Conservation (phyloP, 2,113 vertebrate genomes). For the Tretioscincus oriximinensis region DNA sequence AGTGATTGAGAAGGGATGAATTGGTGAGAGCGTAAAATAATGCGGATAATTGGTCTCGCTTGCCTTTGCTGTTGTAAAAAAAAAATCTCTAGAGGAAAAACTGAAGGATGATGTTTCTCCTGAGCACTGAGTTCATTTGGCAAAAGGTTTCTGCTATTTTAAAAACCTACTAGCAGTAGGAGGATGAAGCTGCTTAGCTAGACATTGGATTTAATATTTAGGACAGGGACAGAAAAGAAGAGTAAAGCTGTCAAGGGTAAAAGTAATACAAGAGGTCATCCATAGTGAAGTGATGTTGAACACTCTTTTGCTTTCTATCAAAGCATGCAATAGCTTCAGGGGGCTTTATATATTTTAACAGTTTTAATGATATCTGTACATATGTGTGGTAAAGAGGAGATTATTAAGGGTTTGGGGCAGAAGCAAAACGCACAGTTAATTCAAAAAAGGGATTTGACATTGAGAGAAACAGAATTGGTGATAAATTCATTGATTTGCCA, state of each 20-base stretch:
- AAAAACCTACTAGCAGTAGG: too few relatives aligned
- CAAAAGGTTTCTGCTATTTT: too few relatives aligned
- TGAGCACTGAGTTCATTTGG: too few relatives aligned
- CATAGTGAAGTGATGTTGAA: neutral
- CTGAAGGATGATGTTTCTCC: too few relatives aligned
- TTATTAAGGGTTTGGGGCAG: neutral
- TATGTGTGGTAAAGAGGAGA: neutral
- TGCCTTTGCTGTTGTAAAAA: too few relatives aligned
- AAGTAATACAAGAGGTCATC: too few relatives aligned
- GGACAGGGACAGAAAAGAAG: neutral
- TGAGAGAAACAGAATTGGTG: neutral
- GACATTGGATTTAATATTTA: neutral
- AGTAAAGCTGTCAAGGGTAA: neutral
- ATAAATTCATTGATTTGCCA: neutral
- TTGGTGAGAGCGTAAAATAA: too few relatives aligned
- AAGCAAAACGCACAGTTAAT: neutral
- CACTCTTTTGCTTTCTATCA: neutral
- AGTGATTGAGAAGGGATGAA: too few relatives aligned
- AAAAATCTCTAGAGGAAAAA: too few relatives aligned
- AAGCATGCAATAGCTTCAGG: neutral
- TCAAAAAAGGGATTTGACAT: neutral
- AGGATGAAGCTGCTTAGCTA: too few relatives aligned
- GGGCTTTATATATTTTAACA: neutral
- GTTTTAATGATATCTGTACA: neutral
- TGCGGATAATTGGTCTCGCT: too few relatives aligned